phyloP scores from a whole-genome alignment of 1,140 invertebrate species.

The Bilobella aurantiaca region DNA sequence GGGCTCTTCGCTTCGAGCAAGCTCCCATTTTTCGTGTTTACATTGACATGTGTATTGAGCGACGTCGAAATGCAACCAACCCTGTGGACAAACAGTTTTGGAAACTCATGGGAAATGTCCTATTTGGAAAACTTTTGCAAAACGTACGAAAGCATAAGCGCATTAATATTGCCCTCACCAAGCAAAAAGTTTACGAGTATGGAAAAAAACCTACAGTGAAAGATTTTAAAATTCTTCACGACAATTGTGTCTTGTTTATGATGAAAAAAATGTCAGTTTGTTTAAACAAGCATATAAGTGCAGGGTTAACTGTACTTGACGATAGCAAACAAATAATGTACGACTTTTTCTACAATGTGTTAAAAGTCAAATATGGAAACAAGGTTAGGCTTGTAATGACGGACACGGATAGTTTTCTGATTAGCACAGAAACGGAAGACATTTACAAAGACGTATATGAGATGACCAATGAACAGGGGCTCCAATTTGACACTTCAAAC shows the following conservation, averaged over 20 bases:
- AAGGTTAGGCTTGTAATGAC: conserved; percentile 38
- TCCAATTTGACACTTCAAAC: background rate
- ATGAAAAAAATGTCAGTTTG: conserved; percentile 24
- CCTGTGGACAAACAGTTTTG: conserved; percentile 15
- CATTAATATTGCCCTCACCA: conserved; percentile 23
- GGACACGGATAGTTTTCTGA: conserved; percentile 43
- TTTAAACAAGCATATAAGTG: conserved; percentile 34
- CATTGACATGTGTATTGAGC: background rate
- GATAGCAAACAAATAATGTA: conserved; percentile 36
- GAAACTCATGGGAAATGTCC: conserved; percentile 7
- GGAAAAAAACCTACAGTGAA: conserved; percentile 33
- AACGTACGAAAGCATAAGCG: conserved; percentile 35
- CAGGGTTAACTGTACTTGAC: conserved; percentile 34
- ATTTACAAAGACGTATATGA: conserved; percentile 40
- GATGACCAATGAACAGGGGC: background rate
- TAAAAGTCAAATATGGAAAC: conserved; percentile 36
- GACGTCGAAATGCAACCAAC: background rate
- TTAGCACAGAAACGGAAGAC: conserved; percentile 39
- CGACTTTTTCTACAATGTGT: conserved; percentile 37
- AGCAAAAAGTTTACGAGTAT: conserved; percentile 22
- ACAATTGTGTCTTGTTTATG: conserved; percentile 10
- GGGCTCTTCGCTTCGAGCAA: background rate
- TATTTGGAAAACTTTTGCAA: conserved; percentile 36
- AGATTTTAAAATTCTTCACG: conserved; percentile 23
- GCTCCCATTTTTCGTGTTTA: background rate